These are phyloP conservation scores for Asarcornis scutulata DNA, from an alignment of 2,113 vertebrate genomes.

Conservation along the genomic window DNA sequence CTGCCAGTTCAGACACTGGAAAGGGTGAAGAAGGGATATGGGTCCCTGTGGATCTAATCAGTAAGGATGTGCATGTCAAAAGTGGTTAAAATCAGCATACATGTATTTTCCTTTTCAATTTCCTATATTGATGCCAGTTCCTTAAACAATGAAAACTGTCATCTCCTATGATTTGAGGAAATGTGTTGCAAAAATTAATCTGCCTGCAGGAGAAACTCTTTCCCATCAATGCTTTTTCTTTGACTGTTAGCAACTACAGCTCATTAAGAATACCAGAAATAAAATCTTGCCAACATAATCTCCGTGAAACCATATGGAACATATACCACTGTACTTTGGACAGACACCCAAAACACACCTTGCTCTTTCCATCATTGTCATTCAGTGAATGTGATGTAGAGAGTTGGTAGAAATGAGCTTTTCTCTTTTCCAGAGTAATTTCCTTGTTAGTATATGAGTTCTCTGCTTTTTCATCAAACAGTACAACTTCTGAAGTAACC, in stretches of 20 bases:
- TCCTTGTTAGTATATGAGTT: neutral
- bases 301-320: neutral
- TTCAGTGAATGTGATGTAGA: neutral
- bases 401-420: neutral
- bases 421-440: neutral
- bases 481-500: neutral
- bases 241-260: neutral
- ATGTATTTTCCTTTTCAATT: neutral
- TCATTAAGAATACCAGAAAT: neutral
- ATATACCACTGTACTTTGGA: neutral
- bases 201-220: neutral
- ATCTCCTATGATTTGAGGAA: neutral
- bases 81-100: slow-evolving; percentile 11
- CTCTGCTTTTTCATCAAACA: neutral
- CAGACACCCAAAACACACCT: neutral
- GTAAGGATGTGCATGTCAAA: neutral
- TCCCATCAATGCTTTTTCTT: neutral
- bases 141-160: neutral
- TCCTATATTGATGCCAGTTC: neutral
- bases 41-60: neutral
- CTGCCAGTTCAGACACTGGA: neutral
- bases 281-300: neutral
- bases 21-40: neutral
- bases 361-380: neutral
- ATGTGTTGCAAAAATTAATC: neutral